Percentiles rank a stretch among this genome's conserved stretches.
Evolutionary conservation across 2,797 vertebrate species (phyloP).

Genomic region (Acanthurus tractus): DNA sequence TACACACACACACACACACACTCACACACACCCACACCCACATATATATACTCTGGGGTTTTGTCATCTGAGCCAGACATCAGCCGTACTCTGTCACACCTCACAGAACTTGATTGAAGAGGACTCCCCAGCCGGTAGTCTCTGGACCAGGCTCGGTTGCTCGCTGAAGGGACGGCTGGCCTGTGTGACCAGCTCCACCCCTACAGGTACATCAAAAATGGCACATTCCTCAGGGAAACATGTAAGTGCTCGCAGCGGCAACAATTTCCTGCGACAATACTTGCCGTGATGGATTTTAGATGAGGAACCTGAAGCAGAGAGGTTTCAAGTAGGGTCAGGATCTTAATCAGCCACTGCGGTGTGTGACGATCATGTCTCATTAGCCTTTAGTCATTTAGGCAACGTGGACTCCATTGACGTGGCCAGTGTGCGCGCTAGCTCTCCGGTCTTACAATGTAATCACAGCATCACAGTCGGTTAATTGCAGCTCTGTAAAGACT

Average conservation of each 20-base stretch:
- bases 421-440: background rate
- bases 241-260: background rate
- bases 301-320: background rate
- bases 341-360: slow-evolving; percentile 34
- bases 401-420: slow-evolving; percentile 4
- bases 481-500: background rate
- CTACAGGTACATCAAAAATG: slow-evolving; percentile 34
- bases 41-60: slow-evolving; percentile 11
- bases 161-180: slow-evolving; percentile 54
- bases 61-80: slow-evolving; percentile 70
- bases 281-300: slow-evolving; percentile 36
- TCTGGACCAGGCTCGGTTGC: slow-evolving; percentile 38
- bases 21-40: slow-evolving; percentile 1
- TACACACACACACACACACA: background rate
- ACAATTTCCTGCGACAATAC: background rate
- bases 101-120: slow-evolving; percentile 62
- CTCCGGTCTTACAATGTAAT: slow-evolving; percentile 6
- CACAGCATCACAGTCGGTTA: background rate
- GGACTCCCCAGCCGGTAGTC: slow-evolving; percentile 67
- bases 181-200: slow-evolving; percentile 25
- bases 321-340: slow-evolving; percentile 26
- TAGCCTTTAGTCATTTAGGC: slow-evolving; percentile 31
- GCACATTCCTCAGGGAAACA: slow-evolving; percentile 37
- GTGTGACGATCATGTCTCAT: slow-evolving; percentile 40
- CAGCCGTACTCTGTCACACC: slow-evolving; percentile 66